Evolutionary conservation across 2,113 vertebrate genomes (phyloP), one percentile per base, ranked within the genome.

Genomic region (Carollia perspicillata): DNA sequence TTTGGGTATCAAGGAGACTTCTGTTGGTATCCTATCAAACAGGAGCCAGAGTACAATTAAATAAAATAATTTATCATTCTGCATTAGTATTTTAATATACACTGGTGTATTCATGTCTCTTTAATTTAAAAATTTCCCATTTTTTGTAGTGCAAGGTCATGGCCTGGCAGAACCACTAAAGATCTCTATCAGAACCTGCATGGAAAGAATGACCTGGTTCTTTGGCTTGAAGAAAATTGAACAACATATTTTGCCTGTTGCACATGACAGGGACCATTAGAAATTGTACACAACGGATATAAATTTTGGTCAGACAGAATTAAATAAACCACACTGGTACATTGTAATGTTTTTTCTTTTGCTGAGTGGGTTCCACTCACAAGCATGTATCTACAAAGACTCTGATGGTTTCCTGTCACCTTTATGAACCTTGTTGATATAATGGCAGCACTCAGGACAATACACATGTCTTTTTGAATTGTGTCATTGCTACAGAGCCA

Each of bases 31-130:
- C 42, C 88, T 47, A 85, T 93, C 89, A 84, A 90, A 93, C 37
- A 85, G 33, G 30, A 89, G 55, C 66, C 63, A 2, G 0, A 83
- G 90, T 81, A 33, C 78, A 96, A 94, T 47, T 63, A 53, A 79
- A 85, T 53, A 86, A 74, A 83, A 55, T 13, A 7, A 35, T 90
- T 93, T 81, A 84, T 83, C 44, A 44, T 44, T 90, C 86, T 26
- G 26, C 5, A 78, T 77, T 93, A 85, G 77, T 44, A 95, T 89
- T 81, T 88, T 93, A 89, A 95, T 85, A 35, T 85, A 40, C 44
- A 35, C 40, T 30, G n/a, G 40, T 55, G 68, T 1, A 7, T 88
- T 51, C 26, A 22, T 71, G 49, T 40, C 37, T 87, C 42, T 88
- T 77, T 86, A 89, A 89, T 69, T 53, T 88, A 78, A 93, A 96